Evolutionary conservation across 2,888 invertebrate species (phyloP).

Genomic region (Chaetoderma sp.): DNA sequence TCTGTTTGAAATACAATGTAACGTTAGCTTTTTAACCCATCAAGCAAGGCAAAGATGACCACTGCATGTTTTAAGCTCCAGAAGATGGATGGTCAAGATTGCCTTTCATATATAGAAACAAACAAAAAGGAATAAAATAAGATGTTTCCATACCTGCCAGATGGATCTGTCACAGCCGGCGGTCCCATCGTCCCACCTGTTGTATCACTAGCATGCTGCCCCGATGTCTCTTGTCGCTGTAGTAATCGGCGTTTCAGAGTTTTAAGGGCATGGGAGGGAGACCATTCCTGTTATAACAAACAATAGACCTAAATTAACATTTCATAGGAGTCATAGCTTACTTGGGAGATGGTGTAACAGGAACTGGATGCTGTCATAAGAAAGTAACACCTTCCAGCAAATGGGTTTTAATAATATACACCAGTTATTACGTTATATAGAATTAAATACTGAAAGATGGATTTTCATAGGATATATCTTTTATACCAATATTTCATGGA

Average conservation of each 20-base stretch:
- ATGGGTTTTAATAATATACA: too few relatives aligned
- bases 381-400: too few relatives aligned
- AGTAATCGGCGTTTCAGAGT: conserved; percentile 59
- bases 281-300: conserved; percentile 56
- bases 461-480: not conserved
- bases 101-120: too few relatives aligned
- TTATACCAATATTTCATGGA: too few relatives aligned
- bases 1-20: too few relatives aligned
- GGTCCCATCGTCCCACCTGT: not conserved
- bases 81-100: too few relatives aligned
- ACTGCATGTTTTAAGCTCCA: too few relatives aligned
- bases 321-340: not conserved
- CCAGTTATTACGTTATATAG: not conserved
- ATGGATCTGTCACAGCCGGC: not conserved
- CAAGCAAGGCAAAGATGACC: too few relatives aligned
- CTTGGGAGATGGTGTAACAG: not conserved
- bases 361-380: not conserved
- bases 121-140: too few relatives aligned
- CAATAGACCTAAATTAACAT: not conserved
- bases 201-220: conserved; percentile 30
- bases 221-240: conserved; percentile 21
- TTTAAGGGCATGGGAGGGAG: conserved; percentile 62
- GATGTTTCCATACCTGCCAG: conserved; percentile 2
- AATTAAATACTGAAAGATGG: not conserved
- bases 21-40: too few relatives aligned